Conservation (phyloP, 2,888 invertebrate genomes). For the Diarsia brunnea region DNA sequence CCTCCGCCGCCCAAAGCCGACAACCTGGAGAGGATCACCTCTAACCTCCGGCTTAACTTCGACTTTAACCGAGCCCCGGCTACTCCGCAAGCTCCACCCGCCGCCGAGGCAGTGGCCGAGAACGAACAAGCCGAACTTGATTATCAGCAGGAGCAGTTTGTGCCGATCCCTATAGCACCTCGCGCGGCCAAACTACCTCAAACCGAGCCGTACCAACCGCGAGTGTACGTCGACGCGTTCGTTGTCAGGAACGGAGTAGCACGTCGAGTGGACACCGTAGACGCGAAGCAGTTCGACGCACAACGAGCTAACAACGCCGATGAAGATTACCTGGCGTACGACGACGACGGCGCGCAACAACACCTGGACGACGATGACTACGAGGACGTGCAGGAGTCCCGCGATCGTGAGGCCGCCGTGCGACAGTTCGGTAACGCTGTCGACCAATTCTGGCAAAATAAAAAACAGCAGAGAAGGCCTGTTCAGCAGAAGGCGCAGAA, state of each 20-base stretch:
- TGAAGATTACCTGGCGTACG: constrained; percentile 81
- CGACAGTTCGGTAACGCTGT: constrained; percentile 84
- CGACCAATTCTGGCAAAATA: constrained; percentile 85
- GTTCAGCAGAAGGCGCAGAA: constrained; percentile 68
- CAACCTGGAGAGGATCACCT: constrained; percentile 81
- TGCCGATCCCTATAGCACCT: constrained; percentile 81
- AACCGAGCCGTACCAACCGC: constrained; percentile 79
- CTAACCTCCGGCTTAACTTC: constrained; percentile 85
- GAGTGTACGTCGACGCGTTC: constrained; percentile 88
- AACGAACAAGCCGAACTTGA: constrained; percentile 61
- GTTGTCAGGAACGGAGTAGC: constrained; percentile 86
- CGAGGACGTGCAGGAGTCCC: constrained; percentile 85
- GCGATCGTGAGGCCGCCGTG: constrained; percentile 80
- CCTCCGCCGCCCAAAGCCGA: constrained; percentile 77
- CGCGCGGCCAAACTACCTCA: constrained; percentile 83
- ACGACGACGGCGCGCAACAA: constrained; percentile 75
- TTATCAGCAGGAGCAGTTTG: constrained; percentile 66
- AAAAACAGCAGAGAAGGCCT: constrained; percentile 64
- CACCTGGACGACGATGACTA: constrained; percentile 82
- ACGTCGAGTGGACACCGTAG: constrained; percentile 82
- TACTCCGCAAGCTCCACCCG: constrained; percentile 59
- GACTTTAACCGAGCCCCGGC: constrained; percentile 82
- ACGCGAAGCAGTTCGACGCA: constrained; percentile 76
- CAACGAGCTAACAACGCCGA: constrained; percentile 68
- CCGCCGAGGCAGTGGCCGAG: constrained; percentile 61